Conservation (phyloP, 2,797 vertebrate genomes). For the Leptatherina wallacei region DNA sequence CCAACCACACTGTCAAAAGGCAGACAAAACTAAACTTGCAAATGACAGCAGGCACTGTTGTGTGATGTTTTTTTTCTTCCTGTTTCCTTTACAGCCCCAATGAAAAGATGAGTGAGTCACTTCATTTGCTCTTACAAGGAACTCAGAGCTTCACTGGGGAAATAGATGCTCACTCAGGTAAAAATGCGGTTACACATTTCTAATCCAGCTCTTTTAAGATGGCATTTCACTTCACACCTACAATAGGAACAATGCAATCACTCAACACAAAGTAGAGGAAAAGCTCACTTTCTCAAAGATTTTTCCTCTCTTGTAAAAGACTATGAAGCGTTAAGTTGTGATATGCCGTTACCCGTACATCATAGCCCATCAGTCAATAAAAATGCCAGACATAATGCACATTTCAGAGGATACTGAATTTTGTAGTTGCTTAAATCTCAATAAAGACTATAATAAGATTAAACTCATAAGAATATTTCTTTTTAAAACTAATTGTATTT, state of each 20-base stretch:
- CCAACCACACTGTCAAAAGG: slow-evolving; percentile 40
- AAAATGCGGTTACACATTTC: slow-evolving; percentile 37
- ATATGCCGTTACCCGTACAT: not conserved
- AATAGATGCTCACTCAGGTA: slow-evolving; percentile 47
- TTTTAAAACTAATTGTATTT: not conserved
- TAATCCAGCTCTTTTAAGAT: slow-evolving; percentile 35
- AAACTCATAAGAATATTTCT: not conserved
- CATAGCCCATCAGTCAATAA: not conserved
- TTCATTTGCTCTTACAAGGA: slow-evolving; percentile 50
- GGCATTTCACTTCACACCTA: slow-evolving; percentile 56
- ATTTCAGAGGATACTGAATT: not conserved
- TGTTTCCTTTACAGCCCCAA: slow-evolving; percentile 37
- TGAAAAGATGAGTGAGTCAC: slow-evolving; percentile 63
- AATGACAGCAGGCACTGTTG: slow-evolving; percentile 21
- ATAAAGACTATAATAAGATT: not conserved
- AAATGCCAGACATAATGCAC: not conserved
- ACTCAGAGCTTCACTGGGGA: slow-evolving; percentile 30
- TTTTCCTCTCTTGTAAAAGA: not conserved
- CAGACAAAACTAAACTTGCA: slow-evolving; percentile 32
- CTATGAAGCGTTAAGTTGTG: not conserved
- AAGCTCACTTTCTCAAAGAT: slow-evolving; percentile 6
- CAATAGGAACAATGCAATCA: slow-evolving; percentile 58
- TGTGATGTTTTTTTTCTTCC: slow-evolving; percentile 12
- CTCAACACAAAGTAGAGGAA: not conserved
- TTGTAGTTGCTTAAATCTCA: not conserved